phyloP scores from a whole-genome alignment of 2,888 invertebrate species.

The Cenopis cana region DNA sequence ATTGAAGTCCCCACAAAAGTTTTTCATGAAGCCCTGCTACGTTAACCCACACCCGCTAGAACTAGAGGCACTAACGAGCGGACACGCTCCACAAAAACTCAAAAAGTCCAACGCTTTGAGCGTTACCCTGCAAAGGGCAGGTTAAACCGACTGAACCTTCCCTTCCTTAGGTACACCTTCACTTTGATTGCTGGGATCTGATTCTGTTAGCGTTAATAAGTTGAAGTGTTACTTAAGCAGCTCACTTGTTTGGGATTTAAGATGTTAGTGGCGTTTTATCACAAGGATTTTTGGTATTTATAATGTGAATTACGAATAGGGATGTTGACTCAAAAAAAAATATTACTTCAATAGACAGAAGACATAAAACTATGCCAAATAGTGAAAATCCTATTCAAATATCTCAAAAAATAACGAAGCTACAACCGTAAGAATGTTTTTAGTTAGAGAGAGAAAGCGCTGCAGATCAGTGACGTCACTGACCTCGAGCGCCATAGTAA shows the following conservation, averaged over 20 bases:
- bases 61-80: slow-evolving; percentile 30
- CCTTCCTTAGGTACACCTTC: neutral
- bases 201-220: neutral
- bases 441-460: too few relatives aligned
- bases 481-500: too few relatives aligned
- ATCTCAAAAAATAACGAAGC: too few relatives aligned
- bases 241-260: neutral
- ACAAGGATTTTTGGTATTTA: too few relatives aligned
- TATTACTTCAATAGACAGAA: too few relatives aligned
- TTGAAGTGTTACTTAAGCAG: neutral
- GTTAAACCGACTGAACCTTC: neutral
- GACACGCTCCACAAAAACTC: slow-evolving; percentile 24
- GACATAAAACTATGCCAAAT: too few relatives aligned
- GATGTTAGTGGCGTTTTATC: neutral
- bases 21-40: neutral
- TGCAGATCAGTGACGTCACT: too few relatives aligned
- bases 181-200: neutral
- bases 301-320: too few relatives aligned
- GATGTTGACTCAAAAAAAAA: too few relatives aligned
- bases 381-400: too few relatives aligned
- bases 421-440: too few relatives aligned
- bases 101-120: slow-evolving; percentile 30
- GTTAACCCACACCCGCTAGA: slow-evolving; percentile 4
- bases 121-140: slow-evolving; percentile 22
- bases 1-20: neutral